Percentiles rank a stretch among this genome's conserved stretches.
phyloP scores from a whole-genome alignment of 1,140 invertebrate genomes.

The Drosophila insularis region DNA sequence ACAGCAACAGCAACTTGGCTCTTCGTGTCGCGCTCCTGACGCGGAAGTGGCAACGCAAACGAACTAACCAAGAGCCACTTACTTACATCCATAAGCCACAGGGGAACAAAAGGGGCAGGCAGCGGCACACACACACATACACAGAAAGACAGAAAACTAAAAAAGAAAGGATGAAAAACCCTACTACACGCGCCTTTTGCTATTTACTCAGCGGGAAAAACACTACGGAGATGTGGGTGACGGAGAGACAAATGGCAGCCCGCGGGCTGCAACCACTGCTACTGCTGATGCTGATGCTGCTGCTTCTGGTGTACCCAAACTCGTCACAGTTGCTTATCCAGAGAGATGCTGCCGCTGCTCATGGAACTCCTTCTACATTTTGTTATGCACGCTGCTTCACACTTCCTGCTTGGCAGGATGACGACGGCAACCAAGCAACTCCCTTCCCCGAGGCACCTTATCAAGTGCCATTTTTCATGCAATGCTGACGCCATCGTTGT shows the following conservation, averaged over 20 bases:
- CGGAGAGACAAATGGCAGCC: constrained; percentile 61
- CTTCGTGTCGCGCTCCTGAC: constrained; percentile 40
- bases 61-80: constrained; percentile 79
- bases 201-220: constrained; percentile 75
- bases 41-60: constrained; percentile 74
- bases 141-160: neutral
- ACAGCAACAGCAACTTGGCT: constrained; percentile 24
- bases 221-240: constrained; percentile 11
- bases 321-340: constrained; percentile 47
- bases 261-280: constrained; percentile 40
- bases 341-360: constrained; percentile 16
- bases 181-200: constrained; percentile 72
- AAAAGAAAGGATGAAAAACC: constrained; percentile 18
- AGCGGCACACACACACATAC: neutral
- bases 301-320: constrained; percentile 13
- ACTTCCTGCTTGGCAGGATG: constrained; percentile 75
- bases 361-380: constrained; percentile 34
- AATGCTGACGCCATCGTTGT: constrained; percentile 49
- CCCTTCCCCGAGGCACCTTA: constrained; percentile 49
- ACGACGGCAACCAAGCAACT: constrained; percentile 26
- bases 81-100: constrained; percentile 76
- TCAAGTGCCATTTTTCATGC: constrained; percentile 80
- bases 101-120: constrained; percentile 13
- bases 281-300: neutral
- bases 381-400: constrained; percentile 65